phyloP scores from a whole-genome alignment of 1,140 invertebrate genomes.

The Caenorhabditis remanei region DNA sequence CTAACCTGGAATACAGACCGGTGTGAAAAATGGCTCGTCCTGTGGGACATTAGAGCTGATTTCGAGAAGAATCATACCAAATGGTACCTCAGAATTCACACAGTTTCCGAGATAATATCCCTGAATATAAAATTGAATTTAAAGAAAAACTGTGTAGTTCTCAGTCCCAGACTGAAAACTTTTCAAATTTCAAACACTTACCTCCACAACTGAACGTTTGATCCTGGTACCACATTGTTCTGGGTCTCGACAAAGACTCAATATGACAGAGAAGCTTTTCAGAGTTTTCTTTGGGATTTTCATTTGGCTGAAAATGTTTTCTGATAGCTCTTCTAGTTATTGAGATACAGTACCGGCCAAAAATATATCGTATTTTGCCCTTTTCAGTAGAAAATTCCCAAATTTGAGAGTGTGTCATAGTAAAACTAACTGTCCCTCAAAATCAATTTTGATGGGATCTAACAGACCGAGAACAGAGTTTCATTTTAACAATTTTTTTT shows the following conservation, averaged over 20 bases:
- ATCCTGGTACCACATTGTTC: not conserved
- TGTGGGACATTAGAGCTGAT: slow-evolving; percentile 2
- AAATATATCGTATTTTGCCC: too few relatives aligned
- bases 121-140: not conserved
- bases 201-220: not conserved
- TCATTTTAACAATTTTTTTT: too few relatives aligned
- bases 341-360: too few relatives aligned
- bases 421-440: too few relatives aligned
- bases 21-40: not conserved
- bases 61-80: not conserved
- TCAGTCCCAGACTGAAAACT: too few relatives aligned
- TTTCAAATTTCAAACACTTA: not conserved
- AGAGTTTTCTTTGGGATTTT: not conserved
- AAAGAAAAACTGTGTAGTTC: too few relatives aligned
- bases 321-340: too few relatives aligned
- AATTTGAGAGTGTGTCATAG: too few relatives aligned
- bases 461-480: too few relatives aligned
- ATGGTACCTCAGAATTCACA: not conserved
- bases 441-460: too few relatives aligned
- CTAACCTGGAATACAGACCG: not conserved
- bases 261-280: not conserved
- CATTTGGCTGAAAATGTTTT: slow-evolving; percentile 1
- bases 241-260: not conserved
- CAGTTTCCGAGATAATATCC: slow-evolving; percentile 1
- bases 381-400: too few relatives aligned